phyloP scores from a whole-genome alignment of 2,113 vertebrate species.

The Noturus placidus region DNA sequence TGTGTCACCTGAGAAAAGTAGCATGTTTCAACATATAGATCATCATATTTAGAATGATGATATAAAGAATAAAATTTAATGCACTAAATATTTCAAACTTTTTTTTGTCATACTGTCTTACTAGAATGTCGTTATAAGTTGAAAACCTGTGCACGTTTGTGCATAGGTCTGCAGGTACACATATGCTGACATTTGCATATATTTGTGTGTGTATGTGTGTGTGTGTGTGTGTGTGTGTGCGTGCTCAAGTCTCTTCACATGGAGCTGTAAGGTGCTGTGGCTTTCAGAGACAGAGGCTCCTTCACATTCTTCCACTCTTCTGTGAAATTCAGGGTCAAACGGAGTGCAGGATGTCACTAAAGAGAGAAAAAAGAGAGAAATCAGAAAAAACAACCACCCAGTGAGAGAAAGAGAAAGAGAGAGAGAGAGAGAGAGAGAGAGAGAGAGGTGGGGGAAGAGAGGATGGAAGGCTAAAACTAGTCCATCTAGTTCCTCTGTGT shows the following conservation, averaged over 20 bases:
- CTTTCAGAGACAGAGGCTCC: constrained; percentile 27
- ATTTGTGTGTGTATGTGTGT: background rate
- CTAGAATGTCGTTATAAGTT: background rate
- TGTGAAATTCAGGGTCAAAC: constrained; percentile 43
- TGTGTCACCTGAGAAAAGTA: background rate
- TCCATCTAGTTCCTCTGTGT: constrained; percentile 9
- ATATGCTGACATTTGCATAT: background rate
- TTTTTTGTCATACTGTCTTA: background rate
- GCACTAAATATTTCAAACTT: background rate
- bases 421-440: constrained; percentile 3
- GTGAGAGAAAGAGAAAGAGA: constrained; percentile 10
- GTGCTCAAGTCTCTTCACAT: background rate
- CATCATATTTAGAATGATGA: too few species aligned
- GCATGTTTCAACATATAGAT: background rate
- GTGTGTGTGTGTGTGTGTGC: background rate
- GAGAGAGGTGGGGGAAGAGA: background rate
- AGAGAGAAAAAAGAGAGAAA: constrained; percentile 22
- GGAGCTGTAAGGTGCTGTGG: constrained; percentile 27
- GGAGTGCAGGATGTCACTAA: constrained; percentile 30
- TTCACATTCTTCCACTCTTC: constrained; percentile 39
- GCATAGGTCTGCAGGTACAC: background rate
- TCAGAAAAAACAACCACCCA: constrained; percentile 25
- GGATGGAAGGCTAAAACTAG: background rate
- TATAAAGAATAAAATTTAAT: background rate
- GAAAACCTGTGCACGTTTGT: constrained; percentile 7